phyloP scores from a whole-genome alignment of 2,113 vertebrate species.

The Protobothrops mucrosquamatus region DNA sequence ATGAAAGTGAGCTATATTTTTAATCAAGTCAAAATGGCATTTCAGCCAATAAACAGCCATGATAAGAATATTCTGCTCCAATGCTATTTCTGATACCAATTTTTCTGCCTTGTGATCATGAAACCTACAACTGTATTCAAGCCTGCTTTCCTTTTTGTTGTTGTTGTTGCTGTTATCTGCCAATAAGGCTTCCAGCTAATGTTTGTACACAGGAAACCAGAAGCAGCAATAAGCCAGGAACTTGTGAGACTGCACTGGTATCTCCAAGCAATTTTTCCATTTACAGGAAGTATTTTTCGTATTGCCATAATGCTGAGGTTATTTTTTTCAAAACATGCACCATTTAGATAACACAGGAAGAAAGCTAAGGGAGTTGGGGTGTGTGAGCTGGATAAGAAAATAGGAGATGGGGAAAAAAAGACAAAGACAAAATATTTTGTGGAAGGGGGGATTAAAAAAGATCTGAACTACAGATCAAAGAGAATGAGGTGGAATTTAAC shows the following conservation, averaged over 20 bases:
- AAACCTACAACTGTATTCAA: slow-evolving; percentile 40
- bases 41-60: slow-evolving; percentile 19
- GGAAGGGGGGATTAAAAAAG: neutral
- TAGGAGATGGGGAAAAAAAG: slow-evolving; percentile 29
- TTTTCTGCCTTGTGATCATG: slow-evolving; percentile 28
- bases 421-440: neutral
- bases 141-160: slow-evolving; percentile 64
- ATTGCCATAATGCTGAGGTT: neutral
- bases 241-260: slow-evolving; percentile 28
- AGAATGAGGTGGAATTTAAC: neutral
- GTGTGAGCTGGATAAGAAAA: neutral
- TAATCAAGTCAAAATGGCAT: neutral
- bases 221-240: slow-evolving; percentile 40
- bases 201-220: slow-evolving; percentile 56
- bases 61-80: slow-evolving; percentile 44
- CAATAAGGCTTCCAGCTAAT: slow-evolving; percentile 46
- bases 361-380: slow-evolving; percentile 30
- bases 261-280: slow-evolving; percentile 31
- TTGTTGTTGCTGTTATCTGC: slow-evolving; percentile 47
- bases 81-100: slow-evolving; percentile 37
- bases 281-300: slow-evolving; percentile 47
- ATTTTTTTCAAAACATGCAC: slow-evolving; percentile 48
- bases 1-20: slow-evolving; percentile 25
- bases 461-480: neutral
- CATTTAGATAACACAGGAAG: slow-evolving; percentile 48